Evolutionary conservation across 2,888 invertebrate species (phyloP), one percentile per base, ranked within the genome.

Genomic region (Scaptomyza polygonia): DNA sequence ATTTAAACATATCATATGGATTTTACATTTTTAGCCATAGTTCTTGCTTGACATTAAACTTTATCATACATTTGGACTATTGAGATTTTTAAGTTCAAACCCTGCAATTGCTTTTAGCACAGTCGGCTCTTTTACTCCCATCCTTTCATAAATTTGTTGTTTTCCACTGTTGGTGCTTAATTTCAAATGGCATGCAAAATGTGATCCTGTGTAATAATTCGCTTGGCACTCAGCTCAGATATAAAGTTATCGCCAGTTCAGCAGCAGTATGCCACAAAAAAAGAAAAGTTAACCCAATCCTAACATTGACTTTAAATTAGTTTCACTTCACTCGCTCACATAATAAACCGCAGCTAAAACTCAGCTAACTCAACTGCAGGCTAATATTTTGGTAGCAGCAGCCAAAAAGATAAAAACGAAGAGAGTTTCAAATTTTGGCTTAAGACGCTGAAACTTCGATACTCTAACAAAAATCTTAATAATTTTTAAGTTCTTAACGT

Each of bases 281-380:
- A 6, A 47, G 42, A 63, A 14, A 63, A 62, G 55, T 69, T 53
- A n/a, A 36, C 44, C 45, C 67, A 44, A 77, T 63, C 62, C 77
- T 21, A 65, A 72, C 68, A 72, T 84, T 81, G 85, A 78, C 82
- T 70, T 84, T 75, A 80, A 80, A 80, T 80, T 84, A 84, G 80
- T 69, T 75, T 84, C 76, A 63, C 69, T 78, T 78, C 85, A 79
- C 53, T 64, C 81, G 85, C 65, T 48, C 51, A 62, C 84, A 68
- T 77, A 71, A 84, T 77, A 81, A 84, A 80, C 80, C 78, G 48
- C 79, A 74, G 59, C 56, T 34, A 58, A 72, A 59, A 53, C 66
- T 59, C 27, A 51, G 55, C 59, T 53, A 62, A 62, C 55, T 48
- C 75, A 62, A 25, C 58, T 57, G 47, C 54, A 45, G 47, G 72